A percentile compares a stretch with the other conserved stretches of the same genome.
Evolutionary conservation across 2,113 vertebrate species (phyloP).

Genomic region (Calyptomena viridis): DNA sequence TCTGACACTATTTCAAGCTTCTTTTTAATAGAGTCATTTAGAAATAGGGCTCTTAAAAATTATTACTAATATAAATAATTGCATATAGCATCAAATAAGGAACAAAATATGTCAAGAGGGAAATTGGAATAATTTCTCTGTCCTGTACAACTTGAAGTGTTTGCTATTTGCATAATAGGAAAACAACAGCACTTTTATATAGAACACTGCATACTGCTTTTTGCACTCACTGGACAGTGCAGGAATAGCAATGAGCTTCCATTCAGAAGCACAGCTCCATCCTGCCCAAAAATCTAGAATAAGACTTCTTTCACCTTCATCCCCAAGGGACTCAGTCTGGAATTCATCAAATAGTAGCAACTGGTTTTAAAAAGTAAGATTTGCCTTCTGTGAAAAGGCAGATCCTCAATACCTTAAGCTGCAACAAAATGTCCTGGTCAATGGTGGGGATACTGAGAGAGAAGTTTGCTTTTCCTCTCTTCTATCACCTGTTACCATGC

Average conservation of each 20-base stretch:
- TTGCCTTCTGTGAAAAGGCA: not conserved
- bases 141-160: not conserved
- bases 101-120: not conserved
- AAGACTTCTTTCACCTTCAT: not conserved
- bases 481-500: not conserved
- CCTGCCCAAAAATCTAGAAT: not conserved
- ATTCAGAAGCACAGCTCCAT: not conserved
- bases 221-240: not conserved
- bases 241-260: not conserved
- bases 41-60: not conserved
- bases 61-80: not conserved
- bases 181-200: not conserved
- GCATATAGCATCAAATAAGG: not conserved
- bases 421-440: not conserved
- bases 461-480: not conserved
- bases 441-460: not conserved
- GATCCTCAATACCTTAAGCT: not conserved
- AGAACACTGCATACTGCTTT: not conserved
- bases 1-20: not conserved
- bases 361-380: not conserved
- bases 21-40: not conserved
- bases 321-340: not conserved
- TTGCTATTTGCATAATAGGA: not conserved
- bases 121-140: not conserved
- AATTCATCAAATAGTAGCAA: not conserved